Conservation (phyloP, 2,113 vertebrate genomes). For the Nannobrachium achirus region DNA sequence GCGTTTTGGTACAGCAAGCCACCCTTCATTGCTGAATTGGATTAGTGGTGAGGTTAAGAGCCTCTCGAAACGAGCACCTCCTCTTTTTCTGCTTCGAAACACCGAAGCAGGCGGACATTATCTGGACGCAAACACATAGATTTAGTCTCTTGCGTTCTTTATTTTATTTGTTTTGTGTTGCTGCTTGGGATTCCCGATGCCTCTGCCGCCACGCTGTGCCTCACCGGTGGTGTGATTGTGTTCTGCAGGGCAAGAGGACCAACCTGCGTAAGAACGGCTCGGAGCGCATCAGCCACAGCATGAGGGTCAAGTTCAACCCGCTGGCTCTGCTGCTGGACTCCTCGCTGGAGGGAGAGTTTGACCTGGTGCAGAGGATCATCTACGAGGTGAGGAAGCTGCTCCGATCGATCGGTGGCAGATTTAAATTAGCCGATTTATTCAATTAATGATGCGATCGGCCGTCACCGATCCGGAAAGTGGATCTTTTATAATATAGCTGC, state of each 20-base stretch:
- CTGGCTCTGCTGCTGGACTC: constrained; percentile 95
- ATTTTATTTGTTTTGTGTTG: no score
- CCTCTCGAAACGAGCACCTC: constrained; percentile 33
- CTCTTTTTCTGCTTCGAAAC: constrained; percentile 20
- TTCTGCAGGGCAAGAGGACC: constrained; percentile 92
- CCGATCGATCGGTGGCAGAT: no score
- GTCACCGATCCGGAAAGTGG: no score
- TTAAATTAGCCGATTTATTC: no score
- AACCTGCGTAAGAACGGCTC: constrained; percentile 93
- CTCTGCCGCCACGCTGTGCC: no score
- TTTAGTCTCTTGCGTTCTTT: no score
- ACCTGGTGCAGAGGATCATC: constrained; percentile 97
- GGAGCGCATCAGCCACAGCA: constrained; percentile 90
- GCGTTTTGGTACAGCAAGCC: constrained; percentile 23
- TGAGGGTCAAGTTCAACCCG: constrained; percentile 98
- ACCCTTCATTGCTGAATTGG: constrained; percentile 23
- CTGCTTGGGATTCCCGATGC: no score
- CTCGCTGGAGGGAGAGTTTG: constrained; percentile 96
- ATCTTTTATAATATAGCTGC: no score
- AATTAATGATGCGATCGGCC: no score
- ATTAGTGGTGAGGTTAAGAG: constrained; percentile 42
- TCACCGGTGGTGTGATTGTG: constrained; percentile 18
- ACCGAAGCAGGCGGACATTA: neutral
- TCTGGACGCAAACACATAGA: no score
- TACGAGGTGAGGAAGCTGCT: constrained; percentile 89